Evolutionary conservation across 1,140 invertebrate genomes (phyloP).

Genomic region (Drosophila ananassae): DNA sequence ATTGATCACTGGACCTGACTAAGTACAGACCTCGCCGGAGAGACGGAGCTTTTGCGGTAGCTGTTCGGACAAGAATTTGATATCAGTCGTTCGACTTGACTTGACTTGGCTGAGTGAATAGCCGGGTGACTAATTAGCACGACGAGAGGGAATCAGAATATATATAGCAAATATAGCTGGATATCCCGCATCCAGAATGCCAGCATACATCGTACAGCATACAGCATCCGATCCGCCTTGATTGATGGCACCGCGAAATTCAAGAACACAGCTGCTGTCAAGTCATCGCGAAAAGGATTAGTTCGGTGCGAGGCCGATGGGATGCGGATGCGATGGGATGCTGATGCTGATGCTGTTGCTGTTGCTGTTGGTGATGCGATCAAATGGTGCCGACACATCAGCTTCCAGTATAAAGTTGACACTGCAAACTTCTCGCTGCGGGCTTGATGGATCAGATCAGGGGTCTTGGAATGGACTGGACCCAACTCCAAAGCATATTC

Average conservation of each 20-base stretch:
- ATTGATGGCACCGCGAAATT: slow-evolving; percentile 84
- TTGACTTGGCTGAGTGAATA: slow-evolving; percentile 36
- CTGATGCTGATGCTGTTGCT: slow-evolving; percentile 5
- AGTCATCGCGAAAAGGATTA: slow-evolving; percentile 84
- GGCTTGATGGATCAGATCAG: slow-evolving; percentile 72
- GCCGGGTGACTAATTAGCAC: slow-evolving; percentile 76
- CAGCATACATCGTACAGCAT: too few relatives aligned
- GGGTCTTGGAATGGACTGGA: slow-evolving; percentile 13
- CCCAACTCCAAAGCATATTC: slow-evolving; percentile 78
- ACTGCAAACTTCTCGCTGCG: slow-evolving; percentile 59
- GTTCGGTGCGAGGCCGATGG: slow-evolving; percentile 41
- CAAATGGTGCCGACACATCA: slow-evolving; percentile 79
- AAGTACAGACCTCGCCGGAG: slow-evolving; percentile 52
- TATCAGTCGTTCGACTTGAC: slow-evolving; percentile 43
- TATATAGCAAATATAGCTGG: slow-evolving; percentile 12
- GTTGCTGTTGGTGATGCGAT: slow-evolving; percentile 42
- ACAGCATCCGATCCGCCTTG: slow-evolving; percentile 60
- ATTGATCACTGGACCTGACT: slow-evolving; percentile 72
- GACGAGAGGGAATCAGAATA: slow-evolving; percentile 44
- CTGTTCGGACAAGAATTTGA: slow-evolving; percentile 55
- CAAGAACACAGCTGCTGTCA: slow-evolving; percentile 82
- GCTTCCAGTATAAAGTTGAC: slow-evolving; percentile 79
- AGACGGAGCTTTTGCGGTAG: slow-evolving; percentile 38
- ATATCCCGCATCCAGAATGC: slow-evolving; percentile 24
- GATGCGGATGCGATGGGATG: slow-evolving; percentile 12